Base-by-base conservation (phyloP, 2,113 vertebrate genomes). In the Phoxinus phoxinus region DNA sequence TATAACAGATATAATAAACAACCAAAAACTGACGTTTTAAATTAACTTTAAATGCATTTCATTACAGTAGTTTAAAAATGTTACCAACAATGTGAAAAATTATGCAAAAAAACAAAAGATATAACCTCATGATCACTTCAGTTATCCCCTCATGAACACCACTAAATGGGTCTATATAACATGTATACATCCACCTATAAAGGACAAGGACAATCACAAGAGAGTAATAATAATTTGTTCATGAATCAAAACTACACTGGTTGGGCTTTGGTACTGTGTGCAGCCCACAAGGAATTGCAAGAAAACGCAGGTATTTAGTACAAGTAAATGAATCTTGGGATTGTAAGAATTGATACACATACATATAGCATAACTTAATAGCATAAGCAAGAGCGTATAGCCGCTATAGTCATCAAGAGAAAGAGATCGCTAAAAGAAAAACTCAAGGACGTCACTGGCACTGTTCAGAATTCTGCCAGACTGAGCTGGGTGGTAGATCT, bases 401-500 rank as follows among this genome's bases (percentile, higher is more conserved):
- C 48, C 48, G 0, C 15, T 17, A 17, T 17, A 51, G 48, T 17
- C 48, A 51, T 51, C 15, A 5, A 51, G 48, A 51, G 48, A 51
- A 51, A 51, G 32, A 17, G 67, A 71, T 23, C 9, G 5, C 35
- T 37, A 21, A 41, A 71, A 71, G 21, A 71, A 71, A 71, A 69
- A 69, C 17, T 8, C 19, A 69, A 71, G 32, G 17, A 71, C 5
- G 1, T 71, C 19, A 23, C 67, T 11, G 3, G 21, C 53, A 41
- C 12, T 25, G 76, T 59, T 59, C 12, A 0, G 23, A 17, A 30
- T 30, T 48, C 21, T 61, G 63, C 32, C 77, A 63, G 23, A 63
- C 56, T 19, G 30, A 85, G 85, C 6, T 21, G 51, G 51, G 53
- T 23, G 6, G 53, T 56, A 56, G 6, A 56, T 56, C 85, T 85